Conservation (phyloP, 2,888 invertebrate species). For the Lagria hirta region DNA sequence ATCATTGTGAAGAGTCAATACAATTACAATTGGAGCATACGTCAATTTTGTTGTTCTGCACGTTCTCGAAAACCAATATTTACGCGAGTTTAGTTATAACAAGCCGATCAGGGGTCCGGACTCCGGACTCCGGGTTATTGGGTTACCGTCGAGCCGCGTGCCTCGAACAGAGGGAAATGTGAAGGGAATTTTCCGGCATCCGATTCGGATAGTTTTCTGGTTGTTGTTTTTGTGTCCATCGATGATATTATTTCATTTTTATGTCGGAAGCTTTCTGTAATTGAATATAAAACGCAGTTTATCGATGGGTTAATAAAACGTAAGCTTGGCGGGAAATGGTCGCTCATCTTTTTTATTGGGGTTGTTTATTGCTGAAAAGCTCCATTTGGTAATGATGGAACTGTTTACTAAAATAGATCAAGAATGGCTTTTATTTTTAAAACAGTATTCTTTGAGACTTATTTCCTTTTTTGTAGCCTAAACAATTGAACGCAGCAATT, state of each 20-base stretch:
- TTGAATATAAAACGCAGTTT: slow-evolving; percentile 26
- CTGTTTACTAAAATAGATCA: no score
- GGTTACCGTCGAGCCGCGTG: slow-evolving; percentile 35
- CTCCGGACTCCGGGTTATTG: no score
- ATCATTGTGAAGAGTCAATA: slow-evolving; percentile 34
- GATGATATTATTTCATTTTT: slow-evolving; percentile 23
- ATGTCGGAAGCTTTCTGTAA: slow-evolving; percentile 24
- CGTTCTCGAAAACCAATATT: slow-evolving; percentile 43
- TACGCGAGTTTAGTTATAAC: slow-evolving; percentile 43
- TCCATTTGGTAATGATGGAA: no score
- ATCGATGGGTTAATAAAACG: slow-evolving; percentile 17
- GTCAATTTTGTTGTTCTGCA: slow-evolving; percentile 41
- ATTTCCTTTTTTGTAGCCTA: no score
- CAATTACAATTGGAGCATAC: slow-evolving; percentile 38
- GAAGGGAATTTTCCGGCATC: slow-evolving; percentile 27
- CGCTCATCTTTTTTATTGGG: no score
- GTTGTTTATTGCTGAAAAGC: no score
- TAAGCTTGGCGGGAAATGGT: no score
- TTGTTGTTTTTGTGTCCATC: slow-evolving; percentile 21
- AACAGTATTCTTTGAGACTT: no score
- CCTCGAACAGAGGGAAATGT: slow-evolving; percentile 32
- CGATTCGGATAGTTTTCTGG: slow-evolving; percentile 29
- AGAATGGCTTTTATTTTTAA: no score
- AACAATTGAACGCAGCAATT: no score
- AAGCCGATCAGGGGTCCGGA: slow-evolving; percentile 36